phyloP scores from a whole-genome alignment of 2,888 invertebrate species.

The Pristionchus entomophagus region DNA sequence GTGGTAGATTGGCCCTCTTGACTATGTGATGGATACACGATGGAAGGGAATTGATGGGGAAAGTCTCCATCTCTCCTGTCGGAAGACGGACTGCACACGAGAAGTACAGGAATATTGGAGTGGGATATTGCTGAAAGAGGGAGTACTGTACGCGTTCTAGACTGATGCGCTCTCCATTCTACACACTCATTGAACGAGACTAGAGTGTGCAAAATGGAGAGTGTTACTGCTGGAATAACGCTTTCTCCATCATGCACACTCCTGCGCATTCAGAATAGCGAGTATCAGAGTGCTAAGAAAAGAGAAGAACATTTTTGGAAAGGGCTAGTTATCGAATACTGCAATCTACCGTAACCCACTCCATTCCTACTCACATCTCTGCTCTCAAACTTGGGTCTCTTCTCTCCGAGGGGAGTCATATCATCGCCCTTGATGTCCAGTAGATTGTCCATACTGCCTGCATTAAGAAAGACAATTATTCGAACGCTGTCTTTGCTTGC shows the following conservation, averaged over 20 bases:
- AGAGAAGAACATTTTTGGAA: too few relatives aligned
- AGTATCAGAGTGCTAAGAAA: too few relatives aligned
- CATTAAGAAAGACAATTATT: neutral
- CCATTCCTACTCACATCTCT: neutral
- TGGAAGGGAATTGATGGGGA: conserved; percentile 58
- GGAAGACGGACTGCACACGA: conserved; percentile 55
- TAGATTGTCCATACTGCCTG: conserved; percentile 17
- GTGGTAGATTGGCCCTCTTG: conserved; percentile 26
- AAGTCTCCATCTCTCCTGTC: conserved; percentile 51
- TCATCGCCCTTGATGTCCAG: neutral
- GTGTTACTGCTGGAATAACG: too few relatives aligned
- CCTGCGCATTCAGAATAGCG: too few relatives aligned
- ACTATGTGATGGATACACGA: conserved; percentile 58
- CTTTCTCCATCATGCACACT: too few relatives aligned
- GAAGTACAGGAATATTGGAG: conserved; percentile 61
- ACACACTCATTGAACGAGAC: too few relatives aligned
- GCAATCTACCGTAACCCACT: neutral
- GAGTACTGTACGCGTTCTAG: neutral
- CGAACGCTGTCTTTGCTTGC: neutral
- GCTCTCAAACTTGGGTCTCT: conserved; percentile 34
- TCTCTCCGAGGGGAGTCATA: conserved; percentile 11
- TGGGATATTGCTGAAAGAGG: conserved; percentile 27
- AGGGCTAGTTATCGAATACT: neutral
- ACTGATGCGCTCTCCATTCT: too few relatives aligned
- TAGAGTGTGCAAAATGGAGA: too few relatives aligned